A percentile compares a stretch with the other conserved stretches of the same genome.
phyloP scores from a whole-genome alignment of 2,888 invertebrate genomes.

The Empis stercorea region DNA sequence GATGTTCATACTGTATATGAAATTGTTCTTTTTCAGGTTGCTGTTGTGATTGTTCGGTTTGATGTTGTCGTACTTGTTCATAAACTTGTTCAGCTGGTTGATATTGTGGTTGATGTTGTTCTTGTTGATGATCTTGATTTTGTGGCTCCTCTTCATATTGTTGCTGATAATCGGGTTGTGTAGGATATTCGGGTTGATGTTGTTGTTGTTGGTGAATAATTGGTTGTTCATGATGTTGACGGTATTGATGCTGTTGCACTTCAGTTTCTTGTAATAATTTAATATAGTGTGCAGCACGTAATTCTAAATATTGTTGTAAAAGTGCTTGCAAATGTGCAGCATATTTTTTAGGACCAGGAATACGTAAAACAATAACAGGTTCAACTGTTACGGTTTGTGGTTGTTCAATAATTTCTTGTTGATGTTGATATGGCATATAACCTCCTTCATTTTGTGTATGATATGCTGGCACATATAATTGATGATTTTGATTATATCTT shows the following conservation, averaged over 20 bases:
- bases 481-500: conserved; percentile 9
- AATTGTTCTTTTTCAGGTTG: neutral
- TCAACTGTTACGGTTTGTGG: conserved; percentile 18
- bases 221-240: neutral
- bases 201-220: neutral
- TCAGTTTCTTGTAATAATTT: conserved; percentile 30
- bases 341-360: conserved; percentile 35
- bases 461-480: conserved; percentile 1
- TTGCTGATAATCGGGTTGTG: conserved; percentile 11
- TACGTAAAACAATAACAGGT: conserved; percentile 32
- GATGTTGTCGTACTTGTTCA: conserved; percentile 12
- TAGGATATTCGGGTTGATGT: neutral
- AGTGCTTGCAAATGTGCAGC: conserved; percentile 32
- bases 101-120: conserved; percentile 7
- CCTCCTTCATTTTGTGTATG: neutral
- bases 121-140: conserved; percentile 10
- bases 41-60: conserved; percentile 11
- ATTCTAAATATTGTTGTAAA: conserved; percentile 33
- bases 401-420: conserved; percentile 10
- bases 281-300: conserved; percentile 33
- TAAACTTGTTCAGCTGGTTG: conserved; percentile 9
- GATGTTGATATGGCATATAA: neutral
- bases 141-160: conserved; percentile 15
- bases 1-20: neutral
- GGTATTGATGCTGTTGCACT: conserved; percentile 18